Percentiles rank a stretch among this genome's conserved stretches.
Conservation (phyloP, 2,113 vertebrate genomes). For the Origma solitaria region DNA sequence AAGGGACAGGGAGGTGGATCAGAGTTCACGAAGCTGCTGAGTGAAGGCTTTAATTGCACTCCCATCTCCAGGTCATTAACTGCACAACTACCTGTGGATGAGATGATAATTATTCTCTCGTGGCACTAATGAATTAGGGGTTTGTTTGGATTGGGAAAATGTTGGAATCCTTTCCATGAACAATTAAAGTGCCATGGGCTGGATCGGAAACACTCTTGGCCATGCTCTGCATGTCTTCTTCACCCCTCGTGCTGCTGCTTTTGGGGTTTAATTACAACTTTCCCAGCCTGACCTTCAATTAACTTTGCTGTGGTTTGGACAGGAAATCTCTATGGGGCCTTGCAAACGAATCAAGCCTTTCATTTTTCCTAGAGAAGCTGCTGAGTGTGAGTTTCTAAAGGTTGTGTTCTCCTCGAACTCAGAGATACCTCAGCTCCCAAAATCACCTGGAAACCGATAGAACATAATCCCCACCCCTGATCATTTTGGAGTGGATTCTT, state of each 20-base stretch:
- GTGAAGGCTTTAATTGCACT: slow-evolving; percentile 53
- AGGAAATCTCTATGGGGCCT: background rate
- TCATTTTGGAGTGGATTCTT: background rate
- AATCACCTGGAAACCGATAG: background rate
- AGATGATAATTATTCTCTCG: background rate
- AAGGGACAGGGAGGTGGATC: background rate
- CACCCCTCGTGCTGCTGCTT: background rate
- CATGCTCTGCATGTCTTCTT: background rate
- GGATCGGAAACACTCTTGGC: background rate
- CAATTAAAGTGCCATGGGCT: background rate
- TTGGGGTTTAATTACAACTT: background rate
- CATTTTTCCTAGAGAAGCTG: background rate
- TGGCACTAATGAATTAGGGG: slow-evolving; percentile 40
- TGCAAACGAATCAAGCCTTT: background rate
- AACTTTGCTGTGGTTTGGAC: background rate
- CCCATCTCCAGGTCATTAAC: slow-evolving; percentile 47
- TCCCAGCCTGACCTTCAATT: background rate
- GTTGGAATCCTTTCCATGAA: background rate
- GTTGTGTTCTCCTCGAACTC: background rate
- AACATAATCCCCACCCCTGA: background rate
- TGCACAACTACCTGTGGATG: slow-evolving; percentile 22
- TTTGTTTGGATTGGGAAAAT: background rate
- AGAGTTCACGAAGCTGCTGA: background rate
- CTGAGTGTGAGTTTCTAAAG: background rate
- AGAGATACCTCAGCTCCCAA: background rate